A percentile compares a stretch with the other conserved stretches of the same genome.
Conservation (phyloP, 2,888 invertebrate species). For the Andrena marginata region DNA sequence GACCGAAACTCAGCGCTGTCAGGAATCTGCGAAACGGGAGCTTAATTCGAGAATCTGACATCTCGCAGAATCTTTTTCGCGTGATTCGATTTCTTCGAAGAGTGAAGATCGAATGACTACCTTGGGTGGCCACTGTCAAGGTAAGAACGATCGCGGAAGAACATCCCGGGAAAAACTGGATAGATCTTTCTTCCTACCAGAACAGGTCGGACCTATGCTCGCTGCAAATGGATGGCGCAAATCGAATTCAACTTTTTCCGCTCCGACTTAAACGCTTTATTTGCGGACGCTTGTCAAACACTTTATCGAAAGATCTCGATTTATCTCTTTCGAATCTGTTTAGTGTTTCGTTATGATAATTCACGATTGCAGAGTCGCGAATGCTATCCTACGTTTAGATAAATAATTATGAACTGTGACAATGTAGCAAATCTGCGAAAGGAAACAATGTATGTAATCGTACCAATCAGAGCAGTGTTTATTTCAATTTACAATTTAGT, state of each 20-base stretch:
- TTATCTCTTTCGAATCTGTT: background rate
- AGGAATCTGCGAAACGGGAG: background rate
- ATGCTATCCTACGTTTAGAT: too few relatives aligned
- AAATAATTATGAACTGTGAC: too few relatives aligned
- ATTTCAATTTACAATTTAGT: background rate
- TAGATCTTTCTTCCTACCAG: conserved; percentile 33
- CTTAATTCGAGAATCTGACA: background rate
- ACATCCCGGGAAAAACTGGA: conserved; percentile 48
- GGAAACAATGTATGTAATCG: too few relatives aligned
- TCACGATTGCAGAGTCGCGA: too few relatives aligned
- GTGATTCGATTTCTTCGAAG: conserved; percentile 13
- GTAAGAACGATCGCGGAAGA: conserved; percentile 52
- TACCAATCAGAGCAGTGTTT: background rate
- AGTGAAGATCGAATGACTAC: conserved; percentile 35
- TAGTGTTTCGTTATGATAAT: background rate
- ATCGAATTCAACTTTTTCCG: conserved; percentile 7
- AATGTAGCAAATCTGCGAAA: too few relatives aligned
- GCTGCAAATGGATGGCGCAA: conserved; percentile 14
- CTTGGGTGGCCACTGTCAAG: conserved; percentile 10
- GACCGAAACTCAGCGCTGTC: background rate
- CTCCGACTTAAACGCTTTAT: background rate
- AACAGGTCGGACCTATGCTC: conserved; percentile 19
- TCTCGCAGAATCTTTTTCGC: background rate
- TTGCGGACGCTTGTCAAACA: background rate
- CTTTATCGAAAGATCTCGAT: background rate